Evolutionary conservation across 2,113 vertebrate species (phyloP).

Genomic region (Salvelinus alpinus): DNA sequence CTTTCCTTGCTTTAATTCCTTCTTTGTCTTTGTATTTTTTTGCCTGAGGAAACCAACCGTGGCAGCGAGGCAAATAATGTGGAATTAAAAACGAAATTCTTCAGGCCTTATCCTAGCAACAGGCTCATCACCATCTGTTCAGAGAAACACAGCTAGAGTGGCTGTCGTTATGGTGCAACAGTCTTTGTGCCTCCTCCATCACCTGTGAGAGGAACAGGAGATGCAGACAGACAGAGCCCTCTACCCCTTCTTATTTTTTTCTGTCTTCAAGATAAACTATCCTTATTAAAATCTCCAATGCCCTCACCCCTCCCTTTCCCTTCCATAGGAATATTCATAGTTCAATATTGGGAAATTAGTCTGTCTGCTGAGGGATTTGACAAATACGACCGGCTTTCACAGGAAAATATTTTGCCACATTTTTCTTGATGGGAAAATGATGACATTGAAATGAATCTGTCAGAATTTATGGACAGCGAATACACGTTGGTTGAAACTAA

Average conservation of each 20-base stretch:
- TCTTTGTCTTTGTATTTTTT: conserved; percentile 65
- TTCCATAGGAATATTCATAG: conserved; percentile 67
- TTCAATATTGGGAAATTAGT: conserved; percentile 69
- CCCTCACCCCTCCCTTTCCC: conserved; percentile 13
- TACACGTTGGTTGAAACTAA: conserved; percentile 11
- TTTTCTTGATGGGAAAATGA: conserved; percentile 71
- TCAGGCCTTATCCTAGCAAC: conserved; percentile 93
- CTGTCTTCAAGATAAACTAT: conserved; percentile 53
- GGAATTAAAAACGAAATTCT: conserved; percentile 95
- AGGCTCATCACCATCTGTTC: conserved; percentile 91
- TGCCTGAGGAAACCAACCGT: conserved; percentile 77
- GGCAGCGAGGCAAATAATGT: conserved; percentile 85
- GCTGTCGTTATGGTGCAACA: conserved; percentile 41
- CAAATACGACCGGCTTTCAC: conserved; percentile 63
- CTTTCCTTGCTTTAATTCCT: conserved; percentile 26
- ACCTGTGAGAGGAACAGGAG: conserved; percentile 41
- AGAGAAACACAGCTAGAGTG: conserved; percentile 1
- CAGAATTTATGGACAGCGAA: conserved; percentile 36
- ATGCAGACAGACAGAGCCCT: conserved; percentile 7
- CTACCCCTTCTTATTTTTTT: conserved; percentile 24
- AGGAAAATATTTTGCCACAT: conserved; percentile 63
- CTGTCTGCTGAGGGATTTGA: conserved; percentile 64
- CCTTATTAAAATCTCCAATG: conserved; percentile 54
- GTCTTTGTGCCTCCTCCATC: conserved; percentile 45
- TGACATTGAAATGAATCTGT: conserved; percentile 60